These are phyloP conservation scores for Phanerotoma sp. DNA, from an alignment of 2,888 invertebrate species.

Conservation along the genomic window DNA sequence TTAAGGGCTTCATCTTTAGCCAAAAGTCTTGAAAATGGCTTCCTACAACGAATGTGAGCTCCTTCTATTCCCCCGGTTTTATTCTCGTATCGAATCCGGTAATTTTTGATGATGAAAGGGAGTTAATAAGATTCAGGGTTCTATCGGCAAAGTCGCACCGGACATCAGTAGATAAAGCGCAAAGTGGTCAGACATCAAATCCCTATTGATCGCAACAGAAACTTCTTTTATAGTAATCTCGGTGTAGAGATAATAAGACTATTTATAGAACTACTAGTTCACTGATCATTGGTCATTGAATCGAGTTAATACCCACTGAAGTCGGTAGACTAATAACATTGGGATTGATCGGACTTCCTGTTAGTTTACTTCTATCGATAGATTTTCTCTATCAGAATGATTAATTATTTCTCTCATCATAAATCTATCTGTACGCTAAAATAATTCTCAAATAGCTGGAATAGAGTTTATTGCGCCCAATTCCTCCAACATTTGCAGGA, in stretches of 20 bases:
- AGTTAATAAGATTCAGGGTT: not conserved
- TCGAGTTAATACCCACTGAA: not conserved
- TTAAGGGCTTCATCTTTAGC: conserved; percentile 11
- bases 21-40: conserved; percentile 16
- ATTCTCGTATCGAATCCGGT: not conserved
- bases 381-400: not conserved
- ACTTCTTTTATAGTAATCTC: conserved; percentile 1
- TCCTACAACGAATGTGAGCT: not conserved
- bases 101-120: not conserved
- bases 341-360: not conserved
- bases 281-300: conserved; percentile 1
- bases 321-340: conserved; percentile 1
- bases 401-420: not conserved
- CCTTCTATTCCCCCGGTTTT: not conserved
- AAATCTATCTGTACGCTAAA: not conserved
- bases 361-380: not conserved
- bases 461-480: no score
- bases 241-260: conserved; percentile 8
- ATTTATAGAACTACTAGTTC: conserved; percentile 2
- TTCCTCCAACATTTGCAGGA: no score
- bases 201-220: not conserved
- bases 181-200: not conserved
- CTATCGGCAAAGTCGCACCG: not conserved
- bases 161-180: not conserved
- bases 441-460: no score